Conservation (phyloP, 1,140 invertebrate genomes). For the Trichoplusia ni region DNA sequence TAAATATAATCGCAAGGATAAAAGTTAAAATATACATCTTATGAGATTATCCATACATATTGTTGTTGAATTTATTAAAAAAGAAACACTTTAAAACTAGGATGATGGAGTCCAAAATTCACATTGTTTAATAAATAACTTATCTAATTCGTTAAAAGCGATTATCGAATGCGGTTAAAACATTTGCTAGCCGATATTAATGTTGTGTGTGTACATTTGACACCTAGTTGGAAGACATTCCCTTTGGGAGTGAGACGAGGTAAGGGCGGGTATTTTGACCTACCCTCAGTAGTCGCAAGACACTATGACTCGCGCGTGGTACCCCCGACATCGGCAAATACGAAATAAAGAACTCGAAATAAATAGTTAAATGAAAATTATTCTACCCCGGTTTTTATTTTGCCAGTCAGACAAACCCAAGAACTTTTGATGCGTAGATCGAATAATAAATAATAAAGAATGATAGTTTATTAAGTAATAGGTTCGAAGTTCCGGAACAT, state of each 20-base stretch:
- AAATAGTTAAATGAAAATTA: no score
- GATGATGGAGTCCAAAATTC: slow-evolving; percentile 12
- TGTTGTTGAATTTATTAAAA: slow-evolving; percentile 6
- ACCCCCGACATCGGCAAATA: no score
- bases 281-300: no score
- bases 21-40: slow-evolving; percentile 26
- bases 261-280: no score
- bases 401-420: no score
- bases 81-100: slow-evolving; percentile 25
- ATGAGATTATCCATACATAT: slow-evolving; percentile 18
- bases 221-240: slow-evolving; percentile 64
- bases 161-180: slow-evolving; percentile 2
- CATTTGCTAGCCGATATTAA: slow-evolving; percentile 8
- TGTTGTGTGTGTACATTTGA: slow-evolving; percentile 36
- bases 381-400: no score
- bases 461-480: no score
- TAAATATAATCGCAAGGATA: not conserved
- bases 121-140: slow-evolving; percentile 44
- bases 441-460: no score
- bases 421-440: no score
- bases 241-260: not conserved
- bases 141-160: slow-evolving; percentile 34
- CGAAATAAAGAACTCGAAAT: no score
- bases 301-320: no score
- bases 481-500: no score